These are phyloP conservation scores for Echinops telfairi DNA, from an alignment of 2,113 vertebrate species.

Conservation along the genomic window DNA sequence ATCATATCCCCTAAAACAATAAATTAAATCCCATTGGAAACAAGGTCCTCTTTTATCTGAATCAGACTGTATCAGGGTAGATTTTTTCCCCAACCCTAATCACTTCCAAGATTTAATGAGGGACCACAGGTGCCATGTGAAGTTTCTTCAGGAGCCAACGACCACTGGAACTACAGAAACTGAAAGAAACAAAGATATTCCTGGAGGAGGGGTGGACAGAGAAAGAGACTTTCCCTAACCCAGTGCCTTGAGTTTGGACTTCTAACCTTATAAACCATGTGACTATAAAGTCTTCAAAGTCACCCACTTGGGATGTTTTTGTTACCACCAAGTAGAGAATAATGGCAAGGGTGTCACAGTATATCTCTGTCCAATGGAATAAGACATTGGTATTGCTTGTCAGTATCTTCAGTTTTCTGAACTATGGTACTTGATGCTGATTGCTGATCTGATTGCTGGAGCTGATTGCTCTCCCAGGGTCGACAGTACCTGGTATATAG, in stretches of 20 bases:
- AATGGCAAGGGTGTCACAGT: background rate
- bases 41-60: background rate
- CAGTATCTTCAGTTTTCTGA: background rate
- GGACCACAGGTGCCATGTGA: background rate
- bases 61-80: background rate
- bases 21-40: background rate
- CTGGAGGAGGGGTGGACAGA: background rate
- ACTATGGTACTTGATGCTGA: background rate
- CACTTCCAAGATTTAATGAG: background rate
- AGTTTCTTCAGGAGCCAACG: background rate
- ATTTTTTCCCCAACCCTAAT: background rate
- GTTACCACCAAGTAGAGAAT: background rate
- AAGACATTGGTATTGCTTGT: background rate
- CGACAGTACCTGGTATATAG: background rate
- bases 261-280: background rate
- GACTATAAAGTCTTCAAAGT: background rate
- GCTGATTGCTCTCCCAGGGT: background rate
- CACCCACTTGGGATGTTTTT: background rate
- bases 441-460: background rate
- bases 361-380: background rate
- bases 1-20: background rate
- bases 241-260: background rate
- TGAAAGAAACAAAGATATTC: background rate
- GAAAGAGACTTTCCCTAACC: background rate
- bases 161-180: background rate